phyloP scores from a whole-genome alignment of 2,797 vertebrate species.

The Prionace glauca region DNA sequence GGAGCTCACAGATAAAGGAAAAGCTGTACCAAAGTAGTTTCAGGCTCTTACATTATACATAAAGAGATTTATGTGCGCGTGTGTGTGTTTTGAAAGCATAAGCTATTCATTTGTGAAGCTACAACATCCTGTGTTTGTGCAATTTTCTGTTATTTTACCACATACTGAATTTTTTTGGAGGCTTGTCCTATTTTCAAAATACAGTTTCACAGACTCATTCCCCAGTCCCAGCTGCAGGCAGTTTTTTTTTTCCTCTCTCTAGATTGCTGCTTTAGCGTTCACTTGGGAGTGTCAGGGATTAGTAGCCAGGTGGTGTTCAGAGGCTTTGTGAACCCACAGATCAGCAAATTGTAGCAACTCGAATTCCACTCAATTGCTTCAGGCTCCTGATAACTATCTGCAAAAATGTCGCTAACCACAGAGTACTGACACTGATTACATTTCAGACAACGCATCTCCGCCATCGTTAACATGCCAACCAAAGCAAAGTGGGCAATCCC shows the following conservation, averaged over 20 bases:
- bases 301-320: conserved; percentile 31
- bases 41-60: neutral
- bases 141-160: conserved; percentile 12
- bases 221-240: conserved; percentile 3
- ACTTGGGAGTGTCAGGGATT: conserved; percentile 26
- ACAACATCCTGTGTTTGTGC: neutral
- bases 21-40: neutral
- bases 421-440: neutral
- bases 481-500: neutral
- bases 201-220: neutral
- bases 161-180: neutral
- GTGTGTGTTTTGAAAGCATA: neutral
- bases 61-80: neutral
- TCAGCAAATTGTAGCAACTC: conserved; percentile 32
- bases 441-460: neutral
- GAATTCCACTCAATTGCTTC: conserved; percentile 22
- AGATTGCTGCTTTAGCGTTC: conserved; percentile 11
- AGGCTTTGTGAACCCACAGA: neutral
- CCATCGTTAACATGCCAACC: neutral
- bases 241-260: neutral
- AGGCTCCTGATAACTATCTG: conserved; percentile 16
- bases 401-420: neutral
- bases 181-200: neutral
- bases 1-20: neutral
- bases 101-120: neutral